Percentiles rank a stretch among this genome's conserved stretches.
These are phyloP conservation scores for Bembecia ichneumoniformis DNA, from an alignment of 2,888 invertebrate genomes.

Conservation along the genomic window DNA sequence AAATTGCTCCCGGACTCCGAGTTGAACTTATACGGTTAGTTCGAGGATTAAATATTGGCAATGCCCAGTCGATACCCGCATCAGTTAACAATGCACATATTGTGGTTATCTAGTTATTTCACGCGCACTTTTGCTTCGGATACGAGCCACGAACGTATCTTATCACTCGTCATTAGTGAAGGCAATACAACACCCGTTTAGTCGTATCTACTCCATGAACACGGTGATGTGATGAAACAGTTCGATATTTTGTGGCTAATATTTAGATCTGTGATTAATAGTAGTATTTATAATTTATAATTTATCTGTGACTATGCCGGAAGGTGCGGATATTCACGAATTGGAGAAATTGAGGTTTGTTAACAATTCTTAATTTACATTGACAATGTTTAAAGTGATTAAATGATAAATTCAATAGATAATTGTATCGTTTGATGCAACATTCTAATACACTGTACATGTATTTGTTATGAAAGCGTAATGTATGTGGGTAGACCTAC, in stretches of 20 bases:
- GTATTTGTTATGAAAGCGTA: not conserved
- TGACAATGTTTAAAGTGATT: too few relatives aligned
- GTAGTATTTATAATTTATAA: constrained; percentile 5
- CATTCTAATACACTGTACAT: not conserved
- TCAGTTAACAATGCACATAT: constrained; percentile 4
- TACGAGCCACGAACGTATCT: constrained; percentile 48
- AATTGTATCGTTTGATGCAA: not conserved
- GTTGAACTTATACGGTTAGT: not conserved
- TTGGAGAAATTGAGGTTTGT: constrained; percentile 53
- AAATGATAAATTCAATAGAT: too few relatives aligned
- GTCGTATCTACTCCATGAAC: constrained; percentile 9
- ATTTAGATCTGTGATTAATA: constrained; percentile 9
- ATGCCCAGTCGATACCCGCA: constrained; percentile 17
- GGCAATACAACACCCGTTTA: constrained; percentile 38
- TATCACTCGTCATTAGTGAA: constrained; percentile 50
- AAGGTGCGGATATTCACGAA: constrained; percentile 47
- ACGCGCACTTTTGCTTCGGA: constrained; percentile 42
- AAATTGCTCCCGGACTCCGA: constrained; percentile 33
- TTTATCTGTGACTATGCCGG: constrained; percentile 9
- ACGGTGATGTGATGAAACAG: constrained; percentile 32
- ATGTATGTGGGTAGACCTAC: too few relatives aligned
- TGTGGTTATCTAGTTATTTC: constrained; percentile 28
- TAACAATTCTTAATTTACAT: not conserved
- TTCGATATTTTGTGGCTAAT: constrained; percentile 1
- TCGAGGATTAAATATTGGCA: constrained; percentile 18